Conservation (phyloP, 2,113 vertebrate species). For the Dendrocopos noguchii region DNA sequence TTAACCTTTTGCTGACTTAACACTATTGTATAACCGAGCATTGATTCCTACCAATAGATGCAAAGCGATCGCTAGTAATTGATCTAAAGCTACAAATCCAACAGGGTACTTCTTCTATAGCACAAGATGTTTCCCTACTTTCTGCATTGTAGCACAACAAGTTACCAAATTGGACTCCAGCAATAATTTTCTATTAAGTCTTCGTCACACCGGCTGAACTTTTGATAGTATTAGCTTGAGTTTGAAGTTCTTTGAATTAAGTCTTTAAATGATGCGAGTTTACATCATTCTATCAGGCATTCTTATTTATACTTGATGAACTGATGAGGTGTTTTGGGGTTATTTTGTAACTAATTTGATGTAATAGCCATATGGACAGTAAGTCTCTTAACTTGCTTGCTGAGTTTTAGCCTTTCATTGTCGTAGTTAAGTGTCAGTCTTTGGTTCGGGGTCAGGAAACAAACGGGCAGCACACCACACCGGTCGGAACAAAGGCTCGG, state of each 20-base stretch:
- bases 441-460: conserved; percentile 73
- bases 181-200: conserved; percentile 84
- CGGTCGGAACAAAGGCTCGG: conserved; percentile 30
- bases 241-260: conserved; percentile 82
- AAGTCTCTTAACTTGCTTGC: conserved; percentile 71
- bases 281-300: conserved; percentile 84
- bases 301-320: conserved; percentile 87
- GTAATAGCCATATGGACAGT: conserved; percentile 83
- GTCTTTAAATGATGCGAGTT: conserved; percentile 81
- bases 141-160: conserved; percentile 79
- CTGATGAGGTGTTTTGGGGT: conserved; percentile 73
- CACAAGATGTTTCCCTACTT: conserved; percentile 83
- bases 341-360: conserved; percentile 83
- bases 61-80: conserved; percentile 76
- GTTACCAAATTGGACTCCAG: conserved; percentile 84
- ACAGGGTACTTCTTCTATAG: conserved; percentile 85
- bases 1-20: conserved; percentile 69
- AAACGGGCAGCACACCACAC: conserved; percentile 45
- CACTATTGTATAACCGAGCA: conserved; percentile 70
- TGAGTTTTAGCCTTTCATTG: conserved; percentile 74
- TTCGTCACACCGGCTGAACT: conserved; percentile 79
- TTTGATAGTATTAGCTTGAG: conserved; percentile 80
- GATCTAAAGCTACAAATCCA: conserved; percentile 77
- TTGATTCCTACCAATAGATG: conserved; percentile 79
- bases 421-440: conserved; percentile 65